A percentile compares a stretch with the other conserved stretches of the same genome.
These are phyloP conservation scores for Onthophagus sagittarius DNA, from an alignment of 2,888 invertebrate genomes.

Conservation along the genomic window DNA sequence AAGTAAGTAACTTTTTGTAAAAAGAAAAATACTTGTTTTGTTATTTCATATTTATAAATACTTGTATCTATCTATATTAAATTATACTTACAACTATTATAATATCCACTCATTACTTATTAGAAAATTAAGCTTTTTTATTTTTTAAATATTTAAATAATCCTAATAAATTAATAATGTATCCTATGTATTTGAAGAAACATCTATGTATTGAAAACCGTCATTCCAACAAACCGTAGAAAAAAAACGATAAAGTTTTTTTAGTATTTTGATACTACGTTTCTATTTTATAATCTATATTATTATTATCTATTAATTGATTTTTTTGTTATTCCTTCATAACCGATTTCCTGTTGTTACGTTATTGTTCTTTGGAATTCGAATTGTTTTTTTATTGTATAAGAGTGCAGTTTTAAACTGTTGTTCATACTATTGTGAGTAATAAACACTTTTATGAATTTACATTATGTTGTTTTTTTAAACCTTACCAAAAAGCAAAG, in stretches of 20 bases:
- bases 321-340: conserved; percentile 13
- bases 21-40: background rate
- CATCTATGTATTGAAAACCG: conserved; percentile 9
- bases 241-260: conserved; percentile 14
- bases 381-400: conserved; percentile 4
- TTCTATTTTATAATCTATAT: conserved; percentile 19
- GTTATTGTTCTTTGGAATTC: conserved; percentile 12
- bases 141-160: background rate
- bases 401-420: conserved; percentile 34
- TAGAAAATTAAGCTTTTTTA: background rate
- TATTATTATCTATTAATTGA: background rate
- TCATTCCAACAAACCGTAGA: conserved; percentile 21
- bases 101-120: background rate
- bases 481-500: too few species aligned
- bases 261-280: conserved; percentile 24
- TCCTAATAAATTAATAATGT: background rate
- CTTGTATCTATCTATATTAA: background rate
- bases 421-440: conserved; percentile 36
- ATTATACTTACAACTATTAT: conserved; percentile 1
- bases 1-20: background rate
- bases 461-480: conserved; percentile 19
- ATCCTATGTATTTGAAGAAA: background rate
- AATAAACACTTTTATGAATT: conserved; percentile 39
- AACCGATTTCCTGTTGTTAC: conserved; percentile 10
- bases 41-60: background rate